phyloP scores from a whole-genome alignment of 2,113 vertebrate genomes.

The Mormyrus lacerda region DNA sequence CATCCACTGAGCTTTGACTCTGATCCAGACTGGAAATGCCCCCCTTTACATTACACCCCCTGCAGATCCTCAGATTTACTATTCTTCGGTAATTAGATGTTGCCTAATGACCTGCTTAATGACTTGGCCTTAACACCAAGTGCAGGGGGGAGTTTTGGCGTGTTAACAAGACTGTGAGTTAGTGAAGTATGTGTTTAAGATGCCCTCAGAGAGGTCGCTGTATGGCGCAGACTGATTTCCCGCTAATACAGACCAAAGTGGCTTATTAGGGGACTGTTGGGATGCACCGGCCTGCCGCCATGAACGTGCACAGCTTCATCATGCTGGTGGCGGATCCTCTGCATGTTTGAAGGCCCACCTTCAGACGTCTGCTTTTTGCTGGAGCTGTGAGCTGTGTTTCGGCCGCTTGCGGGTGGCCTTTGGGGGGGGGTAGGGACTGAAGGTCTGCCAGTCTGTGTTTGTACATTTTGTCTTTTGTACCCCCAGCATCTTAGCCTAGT shows the following conservation, averaged over 20 bases:
- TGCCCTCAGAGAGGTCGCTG: neutral
- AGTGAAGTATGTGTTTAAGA: neutral
- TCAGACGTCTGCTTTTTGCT: neutral
- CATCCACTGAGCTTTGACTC: neutral
- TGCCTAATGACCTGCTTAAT: constrained; percentile 8
- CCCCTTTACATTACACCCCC: neutral
- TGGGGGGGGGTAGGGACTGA: neutral
- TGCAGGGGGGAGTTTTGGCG: neutral
- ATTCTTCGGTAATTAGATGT: neutral
- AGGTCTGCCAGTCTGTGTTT: neutral
- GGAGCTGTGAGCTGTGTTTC: neutral
- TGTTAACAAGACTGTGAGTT: neutral
- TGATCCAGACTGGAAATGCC: neutral
- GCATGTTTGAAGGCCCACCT: neutral
- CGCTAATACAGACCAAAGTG: constrained; percentile 25
- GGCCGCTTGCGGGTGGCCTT: neutral
- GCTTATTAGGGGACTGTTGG: neutral
- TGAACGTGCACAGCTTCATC: neutral
- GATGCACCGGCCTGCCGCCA: neutral
- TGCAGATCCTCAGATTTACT: neutral
- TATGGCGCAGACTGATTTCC: neutral
- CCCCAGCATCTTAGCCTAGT: neutral
- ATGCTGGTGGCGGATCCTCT: neutral
- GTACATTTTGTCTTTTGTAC: neutral
- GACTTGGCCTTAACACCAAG: neutral